Evolutionary conservation across 2,888 invertebrate genomes (phyloP), one percentile per base, ranked within the genome.

Genomic region (Drosophila picticornis): DNA sequence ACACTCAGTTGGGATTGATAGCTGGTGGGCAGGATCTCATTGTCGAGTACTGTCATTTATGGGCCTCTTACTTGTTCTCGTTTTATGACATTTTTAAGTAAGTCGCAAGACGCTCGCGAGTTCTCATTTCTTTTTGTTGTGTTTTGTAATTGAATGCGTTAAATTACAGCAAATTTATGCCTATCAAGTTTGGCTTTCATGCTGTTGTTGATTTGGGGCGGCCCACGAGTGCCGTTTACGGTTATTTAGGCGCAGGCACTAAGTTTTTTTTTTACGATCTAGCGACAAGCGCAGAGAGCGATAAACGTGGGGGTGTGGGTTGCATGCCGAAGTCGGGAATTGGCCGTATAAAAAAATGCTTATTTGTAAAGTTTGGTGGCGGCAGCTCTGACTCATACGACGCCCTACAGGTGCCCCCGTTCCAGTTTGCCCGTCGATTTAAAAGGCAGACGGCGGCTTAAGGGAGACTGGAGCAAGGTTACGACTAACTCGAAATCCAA

Each of bases 161-260:
- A 88, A 88, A 83, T 85, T 88, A 88, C 88, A 86, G 69, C 79
- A 82, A 85, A 88, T 88, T 86, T 88, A 85, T 85, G 88, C 83
- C 84, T 88, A 85, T 88, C 86, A 88, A 88, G 81, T 86, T 85
- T 81, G 77, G 72, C 73, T 74, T 67, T 58, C 64, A 46, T 78
- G 57, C 70, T 65, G 48, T 53, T 62, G 46, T 43, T 55, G 66
- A 52, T 81, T 63, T 70, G 65, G 55, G 31, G 48, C 52, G 77
- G 67, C 86, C 77, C 84, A 70, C 84, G 86, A 86, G 88, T 86
- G 81, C 81, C 75, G 77, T 85, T 85, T 85, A 85, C 75, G 88
- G 88, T 88, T 85, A 88, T 85, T 85, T 85, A 85, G 84, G 84
- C 81, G 81, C 77, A 81, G 85, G 84, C 81, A 83, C 73, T 83